Evolutionary conservation across 2,113 vertebrate genomes (phyloP), one percentile per base, ranked within the genome.

Genomic region (Chloropsis cyanopogon): DNA sequence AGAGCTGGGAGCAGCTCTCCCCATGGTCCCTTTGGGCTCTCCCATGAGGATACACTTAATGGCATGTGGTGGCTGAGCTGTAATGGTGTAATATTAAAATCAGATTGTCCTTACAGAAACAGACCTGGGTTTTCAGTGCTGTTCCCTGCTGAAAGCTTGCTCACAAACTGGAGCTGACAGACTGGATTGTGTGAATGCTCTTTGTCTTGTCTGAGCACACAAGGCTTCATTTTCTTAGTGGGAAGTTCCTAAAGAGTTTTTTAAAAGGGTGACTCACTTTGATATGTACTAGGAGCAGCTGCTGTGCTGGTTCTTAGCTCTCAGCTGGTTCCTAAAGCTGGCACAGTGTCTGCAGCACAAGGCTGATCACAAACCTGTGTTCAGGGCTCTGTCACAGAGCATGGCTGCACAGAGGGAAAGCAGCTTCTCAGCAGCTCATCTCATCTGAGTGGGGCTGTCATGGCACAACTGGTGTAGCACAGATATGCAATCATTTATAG

Each of bases 21-120:
- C 3, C 14, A 1, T 8, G 14, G 14, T 47, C 46, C 21, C n/a
- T 33, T 39, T 19, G 5, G 11, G 0, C 57, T n/a, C 5, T 77
- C 15, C 37, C 10, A 8, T 16, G 44, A 42, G 35, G 49, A 3
- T 14, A 11, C 7, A 50, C 26, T 22, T 39, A 14, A 41, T 60
- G 3, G 5, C 11, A 13, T 18, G 21, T 53, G 42, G 12, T 23
- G 70, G 53, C 56, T 31, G 61, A 59, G 28, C 49, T 83, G 2
- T 17, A 29, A 35, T 7, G 6, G 19, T 13, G 19, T 15, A 9
- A 28, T 23, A 35, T 3, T 42, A n/a, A 65, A 78, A 53, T 70
- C 33, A 23, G 46, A 1, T 44, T 61, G 31, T 57, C 7, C 16
- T 68, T 33, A 14, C 20, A 28, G 37, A 46, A 66, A 31, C 8